phyloP scores from a whole-genome alignment of 2,113 vertebrate species.

The Antechinus stuartii region DNA sequence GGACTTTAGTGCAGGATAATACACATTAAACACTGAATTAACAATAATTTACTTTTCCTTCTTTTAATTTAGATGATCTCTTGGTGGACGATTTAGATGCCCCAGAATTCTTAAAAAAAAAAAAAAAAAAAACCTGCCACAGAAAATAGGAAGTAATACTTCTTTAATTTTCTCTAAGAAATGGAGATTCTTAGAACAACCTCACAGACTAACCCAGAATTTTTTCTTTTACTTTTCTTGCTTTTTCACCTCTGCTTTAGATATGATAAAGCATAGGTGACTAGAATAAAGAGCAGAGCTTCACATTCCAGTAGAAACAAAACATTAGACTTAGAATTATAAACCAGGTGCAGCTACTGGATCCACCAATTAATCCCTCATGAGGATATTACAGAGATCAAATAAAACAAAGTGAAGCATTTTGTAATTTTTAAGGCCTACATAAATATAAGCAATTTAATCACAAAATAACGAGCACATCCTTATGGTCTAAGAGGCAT shows the following conservation, averaged over 20 bases:
- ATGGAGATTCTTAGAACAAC: background rate
- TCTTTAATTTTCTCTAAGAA: background rate
- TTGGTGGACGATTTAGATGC: background rate
- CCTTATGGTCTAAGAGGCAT: conserved; percentile 19
- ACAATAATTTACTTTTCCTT: background rate
- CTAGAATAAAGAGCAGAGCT: background rate
- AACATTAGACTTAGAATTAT: background rate
- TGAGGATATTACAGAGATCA: background rate
- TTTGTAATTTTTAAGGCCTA: background rate
- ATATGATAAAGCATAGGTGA: background rate
- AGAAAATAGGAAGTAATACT: background rate
- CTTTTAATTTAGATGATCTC: background rate
- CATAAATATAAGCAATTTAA: background rate
- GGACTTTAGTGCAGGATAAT: background rate
- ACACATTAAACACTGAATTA: background rate
- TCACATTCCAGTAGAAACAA: background rate
- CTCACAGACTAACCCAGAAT: background rate
- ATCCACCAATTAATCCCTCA: background rate
- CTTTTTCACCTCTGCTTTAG: background rate
- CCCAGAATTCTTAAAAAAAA: background rate
- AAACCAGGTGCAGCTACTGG: background rate
- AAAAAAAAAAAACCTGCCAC: background rate
- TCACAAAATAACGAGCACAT: conserved; percentile 38
- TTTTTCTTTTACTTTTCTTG: background rate
- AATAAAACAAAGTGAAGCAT: background rate